Percentiles rank a stretch among this genome's conserved stretches.
These are phyloP conservation scores for Coecobrya sp. DNA, from an alignment of 2,888 invertebrate species.

Conservation along the genomic window DNA sequence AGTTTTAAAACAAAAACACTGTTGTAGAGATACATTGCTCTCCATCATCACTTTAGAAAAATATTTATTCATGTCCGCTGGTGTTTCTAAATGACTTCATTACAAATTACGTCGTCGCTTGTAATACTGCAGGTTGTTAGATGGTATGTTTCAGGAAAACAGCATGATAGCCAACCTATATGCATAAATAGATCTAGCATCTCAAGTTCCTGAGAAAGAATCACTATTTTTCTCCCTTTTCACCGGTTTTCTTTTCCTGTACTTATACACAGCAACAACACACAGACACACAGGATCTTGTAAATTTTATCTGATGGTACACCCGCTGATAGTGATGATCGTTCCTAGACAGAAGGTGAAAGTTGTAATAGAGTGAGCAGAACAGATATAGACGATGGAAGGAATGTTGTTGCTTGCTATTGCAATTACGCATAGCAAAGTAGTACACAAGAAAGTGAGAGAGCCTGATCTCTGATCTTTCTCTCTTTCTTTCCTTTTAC, in stretches of 20 bases:
- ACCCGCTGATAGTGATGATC: conserved; percentile 7
- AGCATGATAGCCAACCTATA: background rate
- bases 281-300: background rate
- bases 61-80: background rate
- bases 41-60: background rate
- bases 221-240: background rate
- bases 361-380: conserved; percentile 42
- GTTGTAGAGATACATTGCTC: background rate
- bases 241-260: background rate
- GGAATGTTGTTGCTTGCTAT: background rate
- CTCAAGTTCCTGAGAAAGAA: conserved; percentile 11
- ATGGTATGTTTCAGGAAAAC: background rate
- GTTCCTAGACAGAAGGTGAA: background rate
- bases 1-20: conserved; percentile 33
- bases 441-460: conserved; percentile 11
- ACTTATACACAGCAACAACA: background rate
- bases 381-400: conserved; percentile 19
- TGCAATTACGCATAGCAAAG: conserved; percentile 29
- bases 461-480: conserved; percentile 50
- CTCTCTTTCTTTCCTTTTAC: background rate
- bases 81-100: conserved; percentile 52
- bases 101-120: conserved; percentile 36
- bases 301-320: conserved; percentile 42
- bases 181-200: background rate
- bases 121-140: background rate